Evolutionary conservation across 92 coral and sea anemone genomes (phyloP), one percentile per base, ranked within the genome.

Genomic region (Actinernus sp.): DNA sequence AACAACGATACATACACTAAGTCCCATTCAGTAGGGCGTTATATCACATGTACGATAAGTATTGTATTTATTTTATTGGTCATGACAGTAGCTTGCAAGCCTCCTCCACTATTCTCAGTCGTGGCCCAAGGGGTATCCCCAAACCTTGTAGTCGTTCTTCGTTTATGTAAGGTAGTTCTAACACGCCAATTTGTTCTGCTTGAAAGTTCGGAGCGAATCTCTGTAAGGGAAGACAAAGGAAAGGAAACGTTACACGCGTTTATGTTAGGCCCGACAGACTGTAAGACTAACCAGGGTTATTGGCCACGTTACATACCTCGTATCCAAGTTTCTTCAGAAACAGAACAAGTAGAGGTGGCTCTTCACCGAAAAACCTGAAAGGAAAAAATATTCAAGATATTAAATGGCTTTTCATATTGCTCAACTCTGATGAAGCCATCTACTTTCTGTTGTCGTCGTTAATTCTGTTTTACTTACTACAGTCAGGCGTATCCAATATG

Each of bases 61-160:
- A n/a, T n/a, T n/a, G n/a, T n/a, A n/a, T n/a, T n/a, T n/a, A n/a
- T n/a, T n/a, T n/a, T n/a, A n/a, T n/a, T n/a, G n/a, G n/a, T n/a
- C n/a, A n/a, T 14, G 41, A 7, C 8, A 50, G 23, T 25, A 90
- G 18, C 64, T 87, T 86, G 34, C 63, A 81, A 3, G 88, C 93
- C 53, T 94, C 98, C 65, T 94, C 97, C 64, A 94, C 71, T 5
- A 94, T 94, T 56, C 98, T 63, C 24, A 94, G 64, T 17, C 98
- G 86, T 30, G 98, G 98, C 19, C 98, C 98, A 1, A 94, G 87
- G 16, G 98, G 98, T 60, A 94, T 91, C 13, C 98, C 98, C 16
- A 94, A 74, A 31, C 93, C 74, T 55, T 94, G 98, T 23, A 94
- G 49, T 55, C 92, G 66, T 61, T 94, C 97, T 64, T 94, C 98